These are phyloP conservation scores for Xyrauchen texanus DNA, from an alignment of 2,113 vertebrate species.

Conservation along the genomic window DNA sequence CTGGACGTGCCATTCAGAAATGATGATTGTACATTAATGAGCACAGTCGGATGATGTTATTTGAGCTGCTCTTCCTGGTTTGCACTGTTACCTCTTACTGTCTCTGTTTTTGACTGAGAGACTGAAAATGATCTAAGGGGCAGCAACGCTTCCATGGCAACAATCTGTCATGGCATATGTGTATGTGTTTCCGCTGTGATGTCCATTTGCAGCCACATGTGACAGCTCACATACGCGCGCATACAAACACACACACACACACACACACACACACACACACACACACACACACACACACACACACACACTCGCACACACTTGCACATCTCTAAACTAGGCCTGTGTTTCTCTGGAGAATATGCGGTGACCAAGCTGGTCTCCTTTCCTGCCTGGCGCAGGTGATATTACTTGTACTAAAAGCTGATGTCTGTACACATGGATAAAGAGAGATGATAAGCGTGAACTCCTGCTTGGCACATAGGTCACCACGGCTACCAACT, in stretches of 20 bases:
- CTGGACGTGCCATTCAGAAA: constrained; percentile 17
- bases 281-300: too few species aligned
- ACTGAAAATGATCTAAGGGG: constrained; percentile 52
- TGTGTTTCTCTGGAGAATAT: constrained; percentile 17
- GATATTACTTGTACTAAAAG: constrained; percentile 17
- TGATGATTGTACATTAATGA: constrained; percentile 4
- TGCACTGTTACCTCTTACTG: constrained; percentile 28
- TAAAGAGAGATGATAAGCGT: constrained; percentile 32
- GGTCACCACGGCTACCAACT: constrained; percentile 2
- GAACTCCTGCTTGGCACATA: not conserved
- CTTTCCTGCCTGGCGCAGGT: constrained; percentile 5
- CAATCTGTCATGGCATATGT: constrained; percentile 58
- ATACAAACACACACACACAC: too few species aligned
- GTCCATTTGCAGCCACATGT: constrained; percentile 44
- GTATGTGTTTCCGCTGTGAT: constrained; percentile 47
- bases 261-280: too few species aligned
- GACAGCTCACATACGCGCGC: constrained; percentile 23
- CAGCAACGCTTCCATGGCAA: constrained; percentile 50
- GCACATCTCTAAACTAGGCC: not conserved
- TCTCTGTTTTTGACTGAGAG: constrained; percentile 35
- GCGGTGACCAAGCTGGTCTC: not conserved
- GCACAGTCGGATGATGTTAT: constrained; percentile 29
- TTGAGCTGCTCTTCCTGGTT: constrained; percentile 17
- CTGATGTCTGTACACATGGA: constrained; percentile 5
- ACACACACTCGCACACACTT: too few species aligned